A percentile compares a stretch with the other conserved stretches of the same genome.
Conservation (phyloP, 1,140 invertebrate species). For the Plutomurus gul region DNA sequence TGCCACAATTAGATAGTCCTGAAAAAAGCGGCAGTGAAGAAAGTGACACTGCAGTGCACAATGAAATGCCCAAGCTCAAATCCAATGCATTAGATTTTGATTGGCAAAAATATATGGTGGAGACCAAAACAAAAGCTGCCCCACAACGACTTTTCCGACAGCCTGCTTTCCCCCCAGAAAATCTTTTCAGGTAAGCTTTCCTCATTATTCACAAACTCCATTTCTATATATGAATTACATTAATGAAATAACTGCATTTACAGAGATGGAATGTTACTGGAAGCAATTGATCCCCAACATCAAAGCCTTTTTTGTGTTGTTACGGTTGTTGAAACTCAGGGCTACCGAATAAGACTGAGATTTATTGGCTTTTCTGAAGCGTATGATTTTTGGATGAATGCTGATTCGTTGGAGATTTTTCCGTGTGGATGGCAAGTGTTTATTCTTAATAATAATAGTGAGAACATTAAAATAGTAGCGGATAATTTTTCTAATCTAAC, state of each 20-base stretch:
- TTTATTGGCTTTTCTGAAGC: constrained; percentile 89
- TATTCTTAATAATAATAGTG: background rate
- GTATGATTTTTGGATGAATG: constrained; percentile 94
- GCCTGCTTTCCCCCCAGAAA: constrained; percentile 67
- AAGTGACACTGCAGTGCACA: background rate
- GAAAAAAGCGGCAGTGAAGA: background rate
- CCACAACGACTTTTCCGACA: constrained; percentile 78
- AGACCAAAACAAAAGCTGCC: constrained; percentile 72
- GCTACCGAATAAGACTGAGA: constrained; percentile 81
- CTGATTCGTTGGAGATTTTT: constrained; percentile 87
- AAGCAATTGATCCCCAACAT: constrained; percentile 91
- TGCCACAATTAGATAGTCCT: background rate
- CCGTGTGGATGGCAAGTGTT: constrained; percentile 75
- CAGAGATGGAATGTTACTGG: constrained; percentile 83
- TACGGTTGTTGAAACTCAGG: constrained; percentile 78
- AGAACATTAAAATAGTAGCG: background rate
- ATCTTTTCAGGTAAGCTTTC: constrained; percentile 65
- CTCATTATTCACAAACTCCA: background rate
- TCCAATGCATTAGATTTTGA: constrained; percentile 62
- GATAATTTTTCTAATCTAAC: too few relatives aligned
- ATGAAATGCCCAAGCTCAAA: background rate
- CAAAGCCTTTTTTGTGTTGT: constrained; percentile 87
- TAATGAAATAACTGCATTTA: constrained; percentile 57
- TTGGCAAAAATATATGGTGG: constrained; percentile 74
- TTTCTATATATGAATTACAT: constrained; percentile 57